Evolutionary conservation across 2,113 vertebrate genomes (phyloP), one percentile per base, ranked within the genome.

Genomic region (Carassius auratus): DNA sequence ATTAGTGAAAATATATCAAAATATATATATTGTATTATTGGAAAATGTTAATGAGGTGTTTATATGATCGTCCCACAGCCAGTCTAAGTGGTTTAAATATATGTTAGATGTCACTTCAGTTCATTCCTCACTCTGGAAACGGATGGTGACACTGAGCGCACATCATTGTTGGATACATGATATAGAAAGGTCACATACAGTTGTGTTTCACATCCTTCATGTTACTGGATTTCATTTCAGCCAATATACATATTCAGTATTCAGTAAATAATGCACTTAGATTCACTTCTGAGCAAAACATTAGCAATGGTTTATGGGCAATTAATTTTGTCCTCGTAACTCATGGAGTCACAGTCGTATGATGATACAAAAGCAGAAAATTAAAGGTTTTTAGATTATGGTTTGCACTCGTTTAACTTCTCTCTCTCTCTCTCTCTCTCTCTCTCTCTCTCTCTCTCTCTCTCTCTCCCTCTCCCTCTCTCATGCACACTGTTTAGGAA

Each of bases 401-500:
- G 14, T 33, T 36, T 17, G 15, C 14, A 36, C 64, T 30, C 26
- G 12, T 64, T 10, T 26, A 64, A 26, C 62, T 64, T 10, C n/a
- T n/a, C n/a, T n/a, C n/a, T n/a, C n/a, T n/a, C n/a, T n/a, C n/a
- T n/a, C n/a, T n/a, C n/a, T n/a, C n/a, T n/a, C n/a, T n/a, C n/a
- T n/a, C n/a, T n/a, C n/a, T n/a, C 19, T 68, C 5, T 68, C 38
- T 38, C 42, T 42, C 42, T 42, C 42, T 8, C 7, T 42, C 42
- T 4, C 4, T 38, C 38, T 38, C 6, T 8, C 55, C 7, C 0
- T 77, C 23, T 57, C 78, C 30, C 59, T 50, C 23, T 50, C 15
- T 64, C 59, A 79, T 57, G 26, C 75, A 55, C 75, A 77, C 64
- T 76, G 38, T 81, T 66, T 66, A 81, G 78, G 78, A 81, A 81